Conservation (phyloP, 2,888 invertebrate genomes). For the Unio delphinus region DNA sequence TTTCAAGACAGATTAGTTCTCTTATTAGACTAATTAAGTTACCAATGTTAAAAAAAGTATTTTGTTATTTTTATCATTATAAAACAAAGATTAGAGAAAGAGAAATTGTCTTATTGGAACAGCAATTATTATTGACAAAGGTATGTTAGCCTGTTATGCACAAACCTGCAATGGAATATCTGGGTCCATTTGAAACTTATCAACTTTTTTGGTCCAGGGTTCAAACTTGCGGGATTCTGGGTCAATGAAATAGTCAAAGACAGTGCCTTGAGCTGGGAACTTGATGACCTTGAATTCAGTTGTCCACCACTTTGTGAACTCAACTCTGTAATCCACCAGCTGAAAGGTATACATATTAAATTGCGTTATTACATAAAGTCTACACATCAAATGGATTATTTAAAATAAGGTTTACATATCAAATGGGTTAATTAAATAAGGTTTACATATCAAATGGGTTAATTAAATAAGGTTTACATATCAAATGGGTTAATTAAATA, state of each 20-base stretch:
- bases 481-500: too few species aligned
- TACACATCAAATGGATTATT: too few species aligned
- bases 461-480: constrained; percentile 2
- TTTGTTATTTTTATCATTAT: too few species aligned
- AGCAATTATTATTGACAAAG: not conserved
- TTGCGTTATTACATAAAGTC: too few species aligned
- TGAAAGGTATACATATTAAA: constrained; percentile 64
- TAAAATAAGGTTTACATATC: constrained; percentile 1
- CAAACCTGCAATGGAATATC: constrained; percentile 89
- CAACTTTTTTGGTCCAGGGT: constrained; percentile 90
- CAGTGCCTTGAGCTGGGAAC: constrained; percentile 91
- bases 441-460: too few species aligned
- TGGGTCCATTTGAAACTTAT: constrained; percentile 91
- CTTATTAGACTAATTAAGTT: too few species aligned
- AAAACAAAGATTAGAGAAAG: too few species aligned
- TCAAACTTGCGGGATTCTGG: constrained; percentile 90
- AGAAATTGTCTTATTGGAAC: not conserved
- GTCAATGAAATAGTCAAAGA: constrained; percentile 96
- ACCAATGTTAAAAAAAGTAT: too few species aligned
- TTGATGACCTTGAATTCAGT: constrained; percentile 96
- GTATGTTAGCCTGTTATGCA: not conserved
- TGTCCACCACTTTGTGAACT: constrained; percentile 98
- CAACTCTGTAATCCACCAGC: constrained; percentile 90
- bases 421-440: too few species aligned
- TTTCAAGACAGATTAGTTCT: too few species aligned